Evolutionary conservation across 2,797 vertebrate genomes (phyloP).

Genomic region (Cuniculus paca): DNA sequence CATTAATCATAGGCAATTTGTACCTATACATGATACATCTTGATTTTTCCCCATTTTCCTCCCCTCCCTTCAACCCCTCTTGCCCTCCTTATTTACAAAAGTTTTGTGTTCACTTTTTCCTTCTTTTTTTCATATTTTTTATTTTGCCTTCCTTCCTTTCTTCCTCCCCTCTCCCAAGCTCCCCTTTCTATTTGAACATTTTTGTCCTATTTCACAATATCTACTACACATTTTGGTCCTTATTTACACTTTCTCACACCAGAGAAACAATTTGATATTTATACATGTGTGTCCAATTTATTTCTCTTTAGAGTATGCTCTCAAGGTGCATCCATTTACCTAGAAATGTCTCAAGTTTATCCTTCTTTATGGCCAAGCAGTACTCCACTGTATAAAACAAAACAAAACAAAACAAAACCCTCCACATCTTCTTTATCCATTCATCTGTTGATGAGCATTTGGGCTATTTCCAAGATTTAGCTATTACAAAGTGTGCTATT

Average conservation of each 20-base stretch:
- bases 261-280: background rate
- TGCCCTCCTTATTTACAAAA: background rate
- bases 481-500: background rate
- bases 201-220: background rate
- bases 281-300: background rate
- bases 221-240: background rate
- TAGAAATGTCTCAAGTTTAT: background rate
- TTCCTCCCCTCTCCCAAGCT: background rate
- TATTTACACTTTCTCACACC: background rate
- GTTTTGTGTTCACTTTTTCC: background rate
- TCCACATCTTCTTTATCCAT: background rate
- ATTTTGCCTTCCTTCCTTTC: background rate
- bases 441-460: background rate
- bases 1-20: background rate
- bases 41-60: background rate
- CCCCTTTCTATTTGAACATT: background rate
- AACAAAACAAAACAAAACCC: background rate
- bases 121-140: background rate
- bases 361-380: background rate
- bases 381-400: background rate
- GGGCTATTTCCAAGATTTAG: background rate
- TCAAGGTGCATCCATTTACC: background rate
- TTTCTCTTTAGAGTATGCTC: background rate
- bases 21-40: background rate
- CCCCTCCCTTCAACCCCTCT: background rate